Percentiles rank a stretch among this genome's conserved stretches.
These are phyloP conservation scores for Poecilia velifera DNA, from an alignment of 2,797 vertebrate species.

Conservation along the genomic window DNA sequence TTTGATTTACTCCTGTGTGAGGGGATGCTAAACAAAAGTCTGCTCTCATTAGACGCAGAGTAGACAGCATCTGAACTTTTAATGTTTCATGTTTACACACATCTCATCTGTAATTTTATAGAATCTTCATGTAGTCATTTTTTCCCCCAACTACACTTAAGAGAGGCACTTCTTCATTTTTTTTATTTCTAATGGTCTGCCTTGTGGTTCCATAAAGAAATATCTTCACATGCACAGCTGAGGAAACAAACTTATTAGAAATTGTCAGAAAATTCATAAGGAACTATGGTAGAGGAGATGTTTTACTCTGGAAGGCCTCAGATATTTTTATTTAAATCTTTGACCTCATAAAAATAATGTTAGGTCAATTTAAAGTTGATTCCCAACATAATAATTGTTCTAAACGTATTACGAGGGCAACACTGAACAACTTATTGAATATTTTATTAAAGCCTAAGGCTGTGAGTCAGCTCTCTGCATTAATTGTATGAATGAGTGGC, in stretches of 20 bases:
- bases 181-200: neutral
- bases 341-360: neutral
- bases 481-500: slow-evolving; percentile 39
- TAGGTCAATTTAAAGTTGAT: slow-evolving; percentile 17
- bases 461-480: slow-evolving; percentile 53
- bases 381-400: neutral
- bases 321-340: neutral
- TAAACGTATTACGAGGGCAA: slow-evolving; percentile 14
- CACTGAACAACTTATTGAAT: slow-evolving; percentile 13
- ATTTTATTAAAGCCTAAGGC: slow-evolving; percentile 45
- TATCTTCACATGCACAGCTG: neutral
- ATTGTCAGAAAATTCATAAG: neutral
- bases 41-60: slow-evolving; percentile 14
- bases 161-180: neutral
- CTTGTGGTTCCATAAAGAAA: neutral
- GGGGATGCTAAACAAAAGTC: slow-evolving; percentile 11
- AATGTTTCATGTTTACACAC: slow-evolving; percentile 39
- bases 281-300: neutral
- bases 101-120: slow-evolving; percentile 7
- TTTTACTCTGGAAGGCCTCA: neutral
- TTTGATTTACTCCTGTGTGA: slow-evolving; percentile 10
- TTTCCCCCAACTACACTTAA: neutral
- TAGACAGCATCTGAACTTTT: slow-evolving; percentile 27
- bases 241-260: neutral
- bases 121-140: slow-evolving; percentile 14